A percentile compares a stretch with the other conserved stretches of the same genome.
Evolutionary conservation across 2,797 vertebrate species (phyloP).

Genomic region (Arnoldichthys spilopterus): DNA sequence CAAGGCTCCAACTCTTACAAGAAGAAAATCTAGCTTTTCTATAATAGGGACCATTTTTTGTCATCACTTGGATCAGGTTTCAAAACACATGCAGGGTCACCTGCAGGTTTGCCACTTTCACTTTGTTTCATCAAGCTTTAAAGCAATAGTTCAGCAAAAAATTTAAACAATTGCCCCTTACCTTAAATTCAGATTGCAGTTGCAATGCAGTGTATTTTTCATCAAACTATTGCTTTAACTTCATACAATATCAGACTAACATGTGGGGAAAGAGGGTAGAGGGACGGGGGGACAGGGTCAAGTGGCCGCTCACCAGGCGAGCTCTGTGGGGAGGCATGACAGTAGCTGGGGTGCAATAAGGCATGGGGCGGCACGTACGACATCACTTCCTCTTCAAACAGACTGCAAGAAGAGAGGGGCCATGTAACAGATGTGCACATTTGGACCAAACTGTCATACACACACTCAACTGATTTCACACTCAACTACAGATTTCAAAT

Average conservation of each 20-base stretch:
- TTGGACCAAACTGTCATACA: conserved; percentile 50
- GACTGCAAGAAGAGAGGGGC: conserved; percentile 74
- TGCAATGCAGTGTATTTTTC: too few relatives aligned
- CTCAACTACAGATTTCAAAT: too few relatives aligned
- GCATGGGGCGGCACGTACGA: conserved; percentile 95
- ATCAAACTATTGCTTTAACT: background rate
- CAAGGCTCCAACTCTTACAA: too few relatives aligned
- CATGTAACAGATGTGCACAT: conserved; percentile 19
- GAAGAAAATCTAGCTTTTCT: too few relatives aligned
- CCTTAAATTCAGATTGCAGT: background rate
- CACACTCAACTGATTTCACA: background rate
- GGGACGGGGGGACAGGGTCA: conserved; percentile 16
- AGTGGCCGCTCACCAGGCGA: conserved; percentile 85
- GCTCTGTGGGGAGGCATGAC: conserved; percentile 94
- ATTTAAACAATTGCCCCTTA: background rate
- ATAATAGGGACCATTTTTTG: too few relatives aligned
- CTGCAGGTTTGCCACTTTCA: background rate
- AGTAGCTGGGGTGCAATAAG: conserved; percentile 92
- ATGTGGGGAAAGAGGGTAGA: background rate
- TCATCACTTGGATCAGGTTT: background rate
- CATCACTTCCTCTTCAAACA: conserved; percentile 99
- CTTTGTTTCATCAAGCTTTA: background rate
- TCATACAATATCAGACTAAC: background rate
- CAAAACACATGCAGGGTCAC: conserved; percentile 4
- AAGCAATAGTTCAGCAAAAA: conserved; percentile 7